Conservation (phyloP, 1,140 invertebrate genomes). For the Lordiphosa mommai region DNA sequence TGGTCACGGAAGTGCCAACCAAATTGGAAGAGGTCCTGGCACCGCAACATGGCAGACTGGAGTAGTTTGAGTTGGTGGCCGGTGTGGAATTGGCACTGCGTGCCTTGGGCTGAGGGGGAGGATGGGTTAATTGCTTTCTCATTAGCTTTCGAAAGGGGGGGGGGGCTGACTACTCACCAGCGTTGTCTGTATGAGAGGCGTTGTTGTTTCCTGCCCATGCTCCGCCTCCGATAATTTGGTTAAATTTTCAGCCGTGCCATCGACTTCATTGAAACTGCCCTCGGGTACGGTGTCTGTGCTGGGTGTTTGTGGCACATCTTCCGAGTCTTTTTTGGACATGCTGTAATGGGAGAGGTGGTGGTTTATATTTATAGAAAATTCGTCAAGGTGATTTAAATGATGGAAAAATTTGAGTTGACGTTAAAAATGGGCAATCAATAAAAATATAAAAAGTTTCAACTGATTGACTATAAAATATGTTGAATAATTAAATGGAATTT, state of each 20-base stretch:
- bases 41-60: slow-evolving; percentile 77
- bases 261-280: slow-evolving; percentile 65
- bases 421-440: no score
- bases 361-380: neutral
- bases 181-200: slow-evolving; percentile 72
- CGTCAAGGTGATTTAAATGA: no score
- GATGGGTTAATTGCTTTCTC: slow-evolving; percentile 51
- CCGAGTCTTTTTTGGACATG: slow-evolving; percentile 74
- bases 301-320: slow-evolving; percentile 70
- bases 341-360: slow-evolving; percentile 16
- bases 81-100: slow-evolving; percentile 59
- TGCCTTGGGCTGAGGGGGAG: slow-evolving; percentile 63
- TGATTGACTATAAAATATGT: no score
- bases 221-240: slow-evolving; percentile 64
- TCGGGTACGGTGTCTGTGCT: slow-evolving; percentile 69
- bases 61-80: slow-evolving; percentile 67
- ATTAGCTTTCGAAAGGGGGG: slow-evolving; percentile 6
- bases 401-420: no score
- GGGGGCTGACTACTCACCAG: slow-evolving; percentile 42
- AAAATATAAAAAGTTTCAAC: no score
- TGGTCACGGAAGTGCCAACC: slow-evolving; percentile 15
- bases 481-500: no score
- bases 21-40: slow-evolving; percentile 47
- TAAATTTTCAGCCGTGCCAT: slow-evolving; percentile 67
- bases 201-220: slow-evolving; percentile 47